phyloP scores from a whole-genome alignment of 1,140 invertebrate species.

The Meloidogyne hapla region DNA sequence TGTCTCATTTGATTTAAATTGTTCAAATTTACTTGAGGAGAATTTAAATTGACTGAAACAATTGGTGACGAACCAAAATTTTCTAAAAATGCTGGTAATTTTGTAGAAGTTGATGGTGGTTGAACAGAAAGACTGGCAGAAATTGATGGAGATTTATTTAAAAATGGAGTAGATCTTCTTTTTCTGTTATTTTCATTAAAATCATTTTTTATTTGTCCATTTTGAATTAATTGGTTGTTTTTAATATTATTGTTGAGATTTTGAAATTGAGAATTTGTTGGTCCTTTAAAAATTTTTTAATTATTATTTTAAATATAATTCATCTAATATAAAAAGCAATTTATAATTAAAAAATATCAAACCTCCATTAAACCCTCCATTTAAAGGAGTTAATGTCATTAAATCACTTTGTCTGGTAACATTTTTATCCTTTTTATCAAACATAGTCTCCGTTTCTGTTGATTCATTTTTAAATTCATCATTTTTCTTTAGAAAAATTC shows the following conservation, averaged over 20 bases:
- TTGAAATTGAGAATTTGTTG: background rate
- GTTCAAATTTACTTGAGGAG: background rate
- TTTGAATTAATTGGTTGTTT: background rate
- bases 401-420: background rate
- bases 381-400: background rate
- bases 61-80: background rate
- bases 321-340: too few relatives aligned
- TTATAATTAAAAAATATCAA: background rate
- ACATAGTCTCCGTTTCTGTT: background rate
- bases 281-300: too few relatives aligned
- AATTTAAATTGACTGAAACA: background rate
- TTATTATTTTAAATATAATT: too few relatives aligned
- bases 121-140: background rate
- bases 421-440: background rate
- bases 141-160: background rate
- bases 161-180: background rate
- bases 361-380: background rate
- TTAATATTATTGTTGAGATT: background rate
- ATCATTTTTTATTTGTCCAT: background rate
- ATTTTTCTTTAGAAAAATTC: background rate
- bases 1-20: background rate
- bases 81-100: background rate
- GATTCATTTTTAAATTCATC: background rate
- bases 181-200: background rate
- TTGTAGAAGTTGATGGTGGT: background rate